A percentile compares a stretch with the other conserved stretches of the same genome.
phyloP scores from a whole-genome alignment of 2,113 vertebrate genomes.

The Arizona elegans region DNA sequence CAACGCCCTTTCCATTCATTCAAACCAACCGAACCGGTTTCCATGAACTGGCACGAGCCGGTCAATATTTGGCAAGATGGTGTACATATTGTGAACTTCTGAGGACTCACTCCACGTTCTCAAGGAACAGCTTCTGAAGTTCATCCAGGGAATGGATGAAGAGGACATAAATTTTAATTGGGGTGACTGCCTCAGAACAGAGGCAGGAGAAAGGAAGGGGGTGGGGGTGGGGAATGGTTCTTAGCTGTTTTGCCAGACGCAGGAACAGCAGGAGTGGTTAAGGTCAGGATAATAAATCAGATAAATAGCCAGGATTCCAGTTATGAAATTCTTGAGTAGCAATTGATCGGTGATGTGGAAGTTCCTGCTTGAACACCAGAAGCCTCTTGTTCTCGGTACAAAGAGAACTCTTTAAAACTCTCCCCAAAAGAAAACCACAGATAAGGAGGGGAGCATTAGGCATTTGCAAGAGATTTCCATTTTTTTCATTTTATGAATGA shows the following conservation, averaged over 20 bases:
- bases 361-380: background rate
- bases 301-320: background rate
- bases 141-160: background rate
- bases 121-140: background rate
- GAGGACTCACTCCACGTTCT: background rate
- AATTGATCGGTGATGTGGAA: background rate
- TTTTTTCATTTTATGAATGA: background rate
- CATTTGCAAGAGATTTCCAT: background rate
- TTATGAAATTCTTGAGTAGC: background rate
- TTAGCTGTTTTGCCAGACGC: background rate
- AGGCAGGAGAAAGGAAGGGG: background rate
- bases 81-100: background rate
- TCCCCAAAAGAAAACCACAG: background rate
- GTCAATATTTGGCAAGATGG: background rate
- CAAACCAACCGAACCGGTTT: background rate
- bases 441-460: background rate
- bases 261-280: background rate
- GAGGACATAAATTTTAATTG: background rate
- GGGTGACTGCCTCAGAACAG: background rate
- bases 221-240: background rate
- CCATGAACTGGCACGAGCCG: background rate
- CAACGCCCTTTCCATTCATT: background rate
- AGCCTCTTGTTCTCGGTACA: no score
- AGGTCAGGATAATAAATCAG: no score
- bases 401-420: background rate